Base-by-base conservation (phyloP, 2,888 invertebrate species). In the Mimas tiliae region DNA sequence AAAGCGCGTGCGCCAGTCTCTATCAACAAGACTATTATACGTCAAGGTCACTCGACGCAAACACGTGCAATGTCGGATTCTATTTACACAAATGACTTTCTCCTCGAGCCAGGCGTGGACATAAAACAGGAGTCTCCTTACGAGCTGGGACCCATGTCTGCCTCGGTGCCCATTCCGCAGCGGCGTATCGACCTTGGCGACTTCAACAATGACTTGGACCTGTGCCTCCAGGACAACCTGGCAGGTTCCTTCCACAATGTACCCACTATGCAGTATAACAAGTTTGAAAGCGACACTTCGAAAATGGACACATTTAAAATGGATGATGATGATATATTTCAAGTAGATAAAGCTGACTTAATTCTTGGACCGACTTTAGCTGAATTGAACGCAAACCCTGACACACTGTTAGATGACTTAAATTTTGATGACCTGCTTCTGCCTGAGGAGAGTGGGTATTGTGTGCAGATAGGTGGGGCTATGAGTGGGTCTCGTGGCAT, bases 271-370 rank as follows among this genome's bases (percentile, higher is more conserved):
- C 91, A 85, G 64, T 93, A 88, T 73, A 82, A 85, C 74, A 90
- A 91, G 76, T 92, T 87, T 72, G 93, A 91, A 66, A 86, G 84
- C 74, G 94, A 85, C 74, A 90, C 74, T 75, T 83, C 86, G 21
- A 95, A 94, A 86, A 86, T 90, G 63, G 96, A 96, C 76, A 93
- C 95, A 12, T 96, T 96, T 77, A 96, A 95, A 86, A 96, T 97
- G 95, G 97, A 98, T 80, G 97, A 98, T 79, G 98, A 98, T 83
- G 98, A 97, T 82, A 97, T 97, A 78, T 97, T 98, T 85, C 94
- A 97, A 94, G 97, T 97, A 65, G 98, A 98, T 86, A 97, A 97
- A 89, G 95, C 97, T 50, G 98, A 98, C 89, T 94, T 97, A 70
- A 96, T 98, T 76, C 96, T 97, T 86, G 95, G 97, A 4, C 96